A percentile compares a stretch with the other conserved stretches of the same genome.
phyloP scores from a whole-genome alignment of 2,888 invertebrate genomes.

The Psylliodes chrysocephalus region DNA sequence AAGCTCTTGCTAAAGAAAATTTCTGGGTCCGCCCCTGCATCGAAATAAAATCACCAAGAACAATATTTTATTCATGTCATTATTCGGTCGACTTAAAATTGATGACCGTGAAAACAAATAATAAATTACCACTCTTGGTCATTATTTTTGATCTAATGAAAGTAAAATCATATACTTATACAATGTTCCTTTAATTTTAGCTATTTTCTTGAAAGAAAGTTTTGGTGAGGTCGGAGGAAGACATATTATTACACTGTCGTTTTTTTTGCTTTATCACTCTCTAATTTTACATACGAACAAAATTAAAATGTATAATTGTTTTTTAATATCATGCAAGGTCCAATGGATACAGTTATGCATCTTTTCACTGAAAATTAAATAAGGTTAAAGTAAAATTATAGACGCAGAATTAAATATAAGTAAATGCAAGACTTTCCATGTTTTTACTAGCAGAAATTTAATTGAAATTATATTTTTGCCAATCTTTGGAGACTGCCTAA shows the following conservation, averaged over 20 bases:
- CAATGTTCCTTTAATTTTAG: not conserved
- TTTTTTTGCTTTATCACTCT: not conserved
- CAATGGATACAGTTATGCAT: not conserved
- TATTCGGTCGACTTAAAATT: not conserved
- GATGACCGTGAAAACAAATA: not conserved
- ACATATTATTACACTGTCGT: not conserved
- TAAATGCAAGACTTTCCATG: not conserved
- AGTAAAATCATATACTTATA: slow-evolving; percentile 2
- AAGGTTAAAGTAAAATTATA: too few species aligned
- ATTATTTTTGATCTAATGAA: not conserved
- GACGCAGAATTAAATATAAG: not conserved
- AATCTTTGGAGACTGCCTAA: too few species aligned
- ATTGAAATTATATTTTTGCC: not conserved
- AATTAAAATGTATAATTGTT: not conserved
- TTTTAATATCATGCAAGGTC: slow-evolving; percentile 1
- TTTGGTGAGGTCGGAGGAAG: not conserved
- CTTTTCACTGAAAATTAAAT: not conserved
- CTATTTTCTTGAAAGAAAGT: not conserved
- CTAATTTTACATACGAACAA: not conserved
- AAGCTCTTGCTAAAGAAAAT: too few species aligned
- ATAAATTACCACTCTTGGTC: not conserved
- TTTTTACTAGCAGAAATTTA: not conserved
- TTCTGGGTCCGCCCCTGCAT: too few species aligned
- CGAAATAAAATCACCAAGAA: too few species aligned
- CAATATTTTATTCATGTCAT: not conserved